These are phyloP conservation scores for Zaprionus ornatus DNA, from an alignment of 1,140 invertebrate species.

Conservation along the genomic window DNA sequence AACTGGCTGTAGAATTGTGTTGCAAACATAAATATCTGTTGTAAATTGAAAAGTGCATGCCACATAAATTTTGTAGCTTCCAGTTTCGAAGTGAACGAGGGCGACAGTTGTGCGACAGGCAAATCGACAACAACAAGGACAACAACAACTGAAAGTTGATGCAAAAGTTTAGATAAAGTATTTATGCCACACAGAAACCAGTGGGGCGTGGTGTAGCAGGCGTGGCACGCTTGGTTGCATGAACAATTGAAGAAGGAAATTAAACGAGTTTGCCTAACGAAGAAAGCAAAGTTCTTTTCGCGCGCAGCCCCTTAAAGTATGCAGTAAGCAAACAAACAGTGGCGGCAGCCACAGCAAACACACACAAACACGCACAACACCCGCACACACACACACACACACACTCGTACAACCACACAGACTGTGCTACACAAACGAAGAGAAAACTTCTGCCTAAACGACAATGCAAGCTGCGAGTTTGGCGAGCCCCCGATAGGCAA, in stretches of 20 bases:
- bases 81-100: neutral
- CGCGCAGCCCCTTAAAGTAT: slow-evolving; percentile 72
- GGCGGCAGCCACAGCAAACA: neutral
- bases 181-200: slow-evolving; percentile 36
- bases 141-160: slow-evolving; percentile 47
- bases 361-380: slow-evolving; percentile 2
- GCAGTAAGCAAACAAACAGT: slow-evolving; percentile 52
- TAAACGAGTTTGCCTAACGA: slow-evolving; percentile 81
- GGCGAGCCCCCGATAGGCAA: too few species aligned
- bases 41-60: slow-evolving; percentile 50
- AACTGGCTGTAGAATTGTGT: neutral
- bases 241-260: slow-evolving; percentile 80
- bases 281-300: slow-evolving; percentile 67
- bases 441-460: slow-evolving; percentile 35
- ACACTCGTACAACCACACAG: neutral
- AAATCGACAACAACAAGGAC: slow-evolving; percentile 52
- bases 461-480: slow-evolving; percentile 29
- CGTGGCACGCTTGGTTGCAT: slow-evolving; percentile 46
- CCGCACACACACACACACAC: neutral
- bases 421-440: neutral
- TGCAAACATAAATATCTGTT: slow-evolving; percentile 51
- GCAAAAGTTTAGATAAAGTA: slow-evolving; percentile 61
- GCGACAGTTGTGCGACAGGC: slow-evolving; percentile 31
- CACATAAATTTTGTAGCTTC: slow-evolving; percentile 30
- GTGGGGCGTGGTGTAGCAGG: slow-evolving; percentile 5